Conservation (phyloP, 1,140 invertebrate species). For the Aphidius ervi region DNA sequence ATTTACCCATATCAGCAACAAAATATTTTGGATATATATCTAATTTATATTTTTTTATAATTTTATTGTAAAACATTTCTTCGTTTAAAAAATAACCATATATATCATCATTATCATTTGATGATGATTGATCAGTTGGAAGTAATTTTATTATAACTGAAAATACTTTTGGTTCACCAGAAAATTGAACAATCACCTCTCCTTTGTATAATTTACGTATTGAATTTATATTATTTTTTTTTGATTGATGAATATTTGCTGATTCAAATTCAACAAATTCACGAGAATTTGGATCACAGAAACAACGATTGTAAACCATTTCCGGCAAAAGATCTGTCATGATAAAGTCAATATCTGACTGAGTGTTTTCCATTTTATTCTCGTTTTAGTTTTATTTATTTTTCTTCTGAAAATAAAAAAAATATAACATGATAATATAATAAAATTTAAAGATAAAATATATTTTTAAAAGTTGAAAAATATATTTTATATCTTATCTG, state of each 20-base stretch:
- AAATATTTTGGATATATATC: slow-evolving; percentile 39
- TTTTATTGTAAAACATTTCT: slow-evolving; percentile 44
- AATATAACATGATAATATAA: no score
- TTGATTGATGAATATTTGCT: slow-evolving; percentile 18
- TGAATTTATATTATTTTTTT: slow-evolving; percentile 11
- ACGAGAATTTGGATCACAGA: slow-evolving; percentile 42
- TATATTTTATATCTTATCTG: no score
- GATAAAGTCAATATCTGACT: slow-evolving; percentile 30
- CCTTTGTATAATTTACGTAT: slow-evolving; percentile 24
- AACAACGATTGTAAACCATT: slow-evolving; percentile 42
- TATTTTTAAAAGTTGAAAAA: no score
- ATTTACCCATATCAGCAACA: slow-evolving; percentile 38
- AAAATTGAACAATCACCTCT: slow-evolving; percentile 35
- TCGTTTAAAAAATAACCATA: slow-evolving; percentile 39
- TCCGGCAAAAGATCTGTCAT: slow-evolving; percentile 42
- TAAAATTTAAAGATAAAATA: no score
- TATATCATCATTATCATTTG: background rate
- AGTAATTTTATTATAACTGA: slow-evolving; percentile 40
- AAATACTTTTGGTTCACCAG: slow-evolving; percentile 34
- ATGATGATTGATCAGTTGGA: slow-evolving; percentile 3
- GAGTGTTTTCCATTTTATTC: slow-evolving; percentile 1
- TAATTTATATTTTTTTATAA: slow-evolving; percentile 26
- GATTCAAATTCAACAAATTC: slow-evolving; percentile 46
- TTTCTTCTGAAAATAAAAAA: background rate
- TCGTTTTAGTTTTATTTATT: background rate